Evolutionary conservation across 2,797 vertebrate species (phyloP), one percentile per base, ranked within the genome.

Genomic region (Sebastolobus alascanus): DNA sequence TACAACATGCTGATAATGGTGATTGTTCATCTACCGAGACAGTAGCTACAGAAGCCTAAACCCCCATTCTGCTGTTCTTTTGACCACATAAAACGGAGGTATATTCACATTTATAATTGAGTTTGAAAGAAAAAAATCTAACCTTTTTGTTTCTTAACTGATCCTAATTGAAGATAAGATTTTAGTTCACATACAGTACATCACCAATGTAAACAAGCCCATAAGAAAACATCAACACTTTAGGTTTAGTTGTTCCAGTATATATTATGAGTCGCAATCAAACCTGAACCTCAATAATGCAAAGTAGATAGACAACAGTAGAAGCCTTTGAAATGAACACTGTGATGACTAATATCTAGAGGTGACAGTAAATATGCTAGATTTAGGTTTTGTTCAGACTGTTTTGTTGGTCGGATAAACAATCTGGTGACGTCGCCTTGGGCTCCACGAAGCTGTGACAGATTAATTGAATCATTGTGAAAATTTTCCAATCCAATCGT

Each of bases 21-120:
- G 63, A 65, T 55, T 77, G 68, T 55, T 85, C 63, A 83, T 73
- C 31, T n/a, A 54, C 35, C 1, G 29, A 67, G 79, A 84, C 83
- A 40, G 91, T 78, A 89, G 84, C 84, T 79, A 2, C 56, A 73
- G 68, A 46, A 27, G 77, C 58, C 59, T 65, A 6, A 72, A 56
- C 33, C 2, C 25, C 0, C 9, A 10, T 70, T 40, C 46, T 61
- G 18, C 13, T 38, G 1, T 73, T 73, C 11, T 64, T 56, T n/a
- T 6, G 1, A 31, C 2, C 16, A 27, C 25, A n/a, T 55, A 3
- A 79, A 61, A 72, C 43, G 18, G 7, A 61, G 1, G 14, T 37
- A 3, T 11, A 35, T 8, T 52, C 2, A n/a, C 40, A n/a, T 59
- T 50, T 18, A n/a, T 4, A 35, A 37, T 5, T 37, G 4, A 27